Evolutionary conservation across 2,113 vertebrate genomes (phyloP).

Genomic region (Prochilodus magdalenae): DNA sequence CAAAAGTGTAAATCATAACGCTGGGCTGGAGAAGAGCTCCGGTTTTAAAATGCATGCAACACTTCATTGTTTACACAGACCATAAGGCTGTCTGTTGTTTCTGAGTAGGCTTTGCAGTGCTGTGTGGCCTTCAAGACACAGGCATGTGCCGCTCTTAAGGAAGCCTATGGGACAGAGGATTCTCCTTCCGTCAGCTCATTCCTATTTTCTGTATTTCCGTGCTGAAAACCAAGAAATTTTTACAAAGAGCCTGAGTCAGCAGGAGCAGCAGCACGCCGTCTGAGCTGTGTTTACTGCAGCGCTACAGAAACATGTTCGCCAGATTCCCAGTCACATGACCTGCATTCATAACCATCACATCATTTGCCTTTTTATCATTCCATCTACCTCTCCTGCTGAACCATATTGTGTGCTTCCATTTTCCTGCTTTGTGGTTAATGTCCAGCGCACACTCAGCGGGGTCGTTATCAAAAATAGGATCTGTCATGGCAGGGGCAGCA

Average conservation of each 20-base stretch:
- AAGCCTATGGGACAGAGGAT: constrained; percentile 22
- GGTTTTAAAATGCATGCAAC: neutral
- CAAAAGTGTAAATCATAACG: constrained; percentile 21
- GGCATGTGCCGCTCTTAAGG: neutral
- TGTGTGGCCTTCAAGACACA: neutral
- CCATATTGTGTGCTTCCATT: neutral
- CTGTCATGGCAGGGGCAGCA: neutral
- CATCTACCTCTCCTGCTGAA: neutral
- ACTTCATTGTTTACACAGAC: constrained; percentile 14
- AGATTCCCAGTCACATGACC: constrained; percentile 13
- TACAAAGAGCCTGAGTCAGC: constrained; percentile 26
- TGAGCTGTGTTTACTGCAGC: constrained; percentile 10
- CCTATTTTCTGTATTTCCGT: neutral
- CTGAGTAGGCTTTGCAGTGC: neutral
- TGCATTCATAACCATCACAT: constrained; percentile 10
- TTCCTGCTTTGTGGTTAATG: neutral
- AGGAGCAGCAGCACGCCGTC: constrained; percentile 7
- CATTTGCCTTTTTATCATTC: neutral
- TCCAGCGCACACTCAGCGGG: neutral
- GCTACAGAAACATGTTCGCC: neutral
- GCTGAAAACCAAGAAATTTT: constrained; percentile 24
- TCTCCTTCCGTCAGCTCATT: constrained; percentile 5
- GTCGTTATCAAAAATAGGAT: neutral
- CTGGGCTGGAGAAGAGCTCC: neutral
- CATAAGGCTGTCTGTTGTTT: neutral